Base-by-base conservation (phyloP, 2,888 invertebrate species). In the Hipparchia semele region DNA sequence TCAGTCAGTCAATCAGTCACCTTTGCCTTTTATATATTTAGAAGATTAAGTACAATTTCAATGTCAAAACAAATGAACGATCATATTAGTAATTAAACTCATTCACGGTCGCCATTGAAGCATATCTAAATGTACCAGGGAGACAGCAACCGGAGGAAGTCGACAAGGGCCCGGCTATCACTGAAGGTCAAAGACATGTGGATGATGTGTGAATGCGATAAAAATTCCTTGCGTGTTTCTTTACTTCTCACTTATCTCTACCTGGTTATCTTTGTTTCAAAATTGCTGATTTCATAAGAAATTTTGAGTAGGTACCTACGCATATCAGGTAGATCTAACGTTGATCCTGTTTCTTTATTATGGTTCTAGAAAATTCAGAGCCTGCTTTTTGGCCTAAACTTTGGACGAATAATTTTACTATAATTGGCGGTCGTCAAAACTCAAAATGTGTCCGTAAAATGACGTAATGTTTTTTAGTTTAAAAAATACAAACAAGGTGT, bases 31-130 rank as follows among this genome's bases (percentile, higher is more conserved):
- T n/a, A n/a, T n/a, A n/a, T n/a, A n/a, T n/a, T n/a, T n/a, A n/a
- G n/a, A n/a, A n/a, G n/a, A 23, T 23, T 23, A 23, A 23, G 23
- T 23, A 23, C 23, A 23, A 23, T 23, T 68, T 70, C 70, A 74
- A 72, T 74, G 72, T 74, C 69, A 64, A 67, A 65, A 75, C 70
- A 72, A 71, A 64, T 53, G 33, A 67, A 51, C 9, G 64, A 64
- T 10, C 33, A 10, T 51, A 65, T 65, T 65, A 65, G 64, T 33
- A 23, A 49, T 53, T 46, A 46, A 39, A 46, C 46, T 61, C 68
- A 62, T 56, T 60, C 80, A 88, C 89, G 90, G 89, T 88, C 84
- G 74, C 79, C 85, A 85, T 76, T 87, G 84, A 88, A 81, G 83
- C 87, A 80, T 87, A 79, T 82, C 79, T 71, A 75, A 78, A 75